Evolutionary conservation across 2,113 vertebrate genomes (phyloP).

Genomic region (Oryctolagus cuniculus): mOryCun1.1 NC_091437.1:61700501-61701000

Average conservation of each 20-base stretch:
- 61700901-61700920: too few species aligned
- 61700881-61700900: too few species aligned
- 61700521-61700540: background rate
- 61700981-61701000: too few species aligned
- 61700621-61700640: background rate
- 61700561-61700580: background rate
- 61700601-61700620: background rate
- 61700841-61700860: background rate
- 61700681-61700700: background rate
- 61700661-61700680: background rate
- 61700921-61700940: too few species aligned
- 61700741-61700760: background rate
- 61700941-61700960: too few species aligned
- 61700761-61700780: background rate
- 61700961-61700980: too few species aligned
- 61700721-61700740: background rate
- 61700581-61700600: background rate
- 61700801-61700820: background rate
- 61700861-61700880: background rate
- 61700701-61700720: background rate
- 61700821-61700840: background rate
- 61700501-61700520: background rate
- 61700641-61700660: background rate
- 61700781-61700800: background rate
- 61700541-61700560: background rate